phyloP scores from a whole-genome alignment of 1,140 invertebrate species.

The Cataglyphis hispanica region DNA sequence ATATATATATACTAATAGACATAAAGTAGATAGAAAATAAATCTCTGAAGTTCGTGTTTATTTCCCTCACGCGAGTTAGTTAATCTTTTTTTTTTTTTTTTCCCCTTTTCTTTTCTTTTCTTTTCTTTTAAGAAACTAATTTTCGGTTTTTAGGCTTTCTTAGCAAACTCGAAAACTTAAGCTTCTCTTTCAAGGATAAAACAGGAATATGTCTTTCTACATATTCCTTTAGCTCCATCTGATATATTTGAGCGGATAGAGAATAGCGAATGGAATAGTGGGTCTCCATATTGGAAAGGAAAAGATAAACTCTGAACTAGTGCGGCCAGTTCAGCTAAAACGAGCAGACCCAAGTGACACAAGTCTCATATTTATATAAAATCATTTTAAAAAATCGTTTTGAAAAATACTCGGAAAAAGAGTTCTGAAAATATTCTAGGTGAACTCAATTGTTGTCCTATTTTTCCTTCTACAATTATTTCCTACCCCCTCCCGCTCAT shows the following conservation, averaged over 20 bases:
- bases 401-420: background rate
- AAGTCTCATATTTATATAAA: background rate
- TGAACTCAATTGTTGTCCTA: too few relatives aligned
- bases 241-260: slow-evolving; percentile 1
- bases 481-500: too few relatives aligned
- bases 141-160: too few relatives aligned
- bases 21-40: background rate
- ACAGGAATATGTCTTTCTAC: background rate
- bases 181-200: background rate
- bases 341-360: too few relatives aligned
- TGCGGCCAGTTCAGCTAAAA: too few relatives aligned
- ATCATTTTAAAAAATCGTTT: too few relatives aligned
- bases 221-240: background rate
- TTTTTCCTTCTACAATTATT: too few relatives aligned
- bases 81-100: too few relatives aligned
- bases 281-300: too few relatives aligned
- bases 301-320: too few relatives aligned
- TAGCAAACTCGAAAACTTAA: background rate
- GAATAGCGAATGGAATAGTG: background rate
- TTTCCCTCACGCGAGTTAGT: background rate
- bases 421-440: slow-evolving; percentile 1
- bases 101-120: too few relatives aligned
- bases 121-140: slow-evolving; percentile 35
- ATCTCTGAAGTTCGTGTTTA: background rate
- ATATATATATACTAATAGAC: background rate